Base-by-base conservation (phyloP, 1,140 invertebrate genomes). In the Conopomorpha cramerella region DNA sequence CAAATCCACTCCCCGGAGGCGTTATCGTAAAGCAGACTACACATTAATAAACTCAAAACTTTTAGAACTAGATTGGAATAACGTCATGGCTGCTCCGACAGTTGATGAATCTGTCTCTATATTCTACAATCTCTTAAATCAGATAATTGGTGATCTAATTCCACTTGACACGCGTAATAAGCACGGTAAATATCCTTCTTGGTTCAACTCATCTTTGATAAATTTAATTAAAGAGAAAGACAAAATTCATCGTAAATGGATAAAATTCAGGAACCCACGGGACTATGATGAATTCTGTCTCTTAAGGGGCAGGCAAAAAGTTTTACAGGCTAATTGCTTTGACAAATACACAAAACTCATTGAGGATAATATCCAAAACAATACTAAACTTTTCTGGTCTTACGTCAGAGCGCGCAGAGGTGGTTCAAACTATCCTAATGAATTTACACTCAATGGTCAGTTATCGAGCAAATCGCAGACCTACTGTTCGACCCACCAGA, bases 381-480 rank as follows among this genome's bases (percentile, higher is more conserved):
- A 29, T 2, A 15, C 29, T 8, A 38, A 38, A 30, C 8, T 10
- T n/a, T 30, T 38, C 13, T 38, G 36, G 36, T 14, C n/a, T 7
- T 38, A 38, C 19, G 36, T 23, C 11, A 38, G 30, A 30, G 18
- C 27, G 6, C 30, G 30, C 10, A 30, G 19, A 8, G 29, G 34
- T 1, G 14, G 26, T n/a, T 36, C 34, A 10, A 17, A 10, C 10
- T 36, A 36, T 16, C 34, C 34, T 11, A 8, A 27, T 2, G 10
- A 36, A 28, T 36, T 29, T 13, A 27, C 25, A 11, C 12, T n/a
- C n/a, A n/a, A n/a, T n/a, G n/a, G n/a, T n/a, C n/a, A n/a, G n/a
- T n/a, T n/a, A n/a, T n/a, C 14, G 31, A 34, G 8, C 8, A 25
- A n/a, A 37, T n/a, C n/a, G n/a, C n/a, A n/a, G n/a, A n/a, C n/a